phyloP scores from a whole-genome alignment of 2,113 vertebrate genomes.

The Podarcis muralis region DNA sequence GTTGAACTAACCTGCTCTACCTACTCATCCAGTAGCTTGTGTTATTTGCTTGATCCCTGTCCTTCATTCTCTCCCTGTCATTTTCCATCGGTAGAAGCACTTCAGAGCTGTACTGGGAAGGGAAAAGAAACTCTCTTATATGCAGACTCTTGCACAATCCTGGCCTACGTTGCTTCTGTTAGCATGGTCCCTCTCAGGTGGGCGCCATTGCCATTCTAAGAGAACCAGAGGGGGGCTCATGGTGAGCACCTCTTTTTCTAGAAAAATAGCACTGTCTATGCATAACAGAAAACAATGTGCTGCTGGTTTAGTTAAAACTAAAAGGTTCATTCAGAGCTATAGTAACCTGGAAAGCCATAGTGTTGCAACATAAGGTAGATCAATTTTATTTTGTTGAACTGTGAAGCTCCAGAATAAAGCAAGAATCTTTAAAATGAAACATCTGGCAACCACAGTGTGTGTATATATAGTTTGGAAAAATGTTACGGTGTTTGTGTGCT shows the following conservation, averaged over 20 bases:
- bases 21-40: background rate
- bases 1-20: background rate
- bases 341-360: background rate
- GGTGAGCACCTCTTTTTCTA: background rate
- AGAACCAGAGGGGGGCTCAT: no score
- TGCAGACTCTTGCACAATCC: background rate
- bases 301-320: background rate
- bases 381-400: background rate
- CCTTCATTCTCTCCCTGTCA: background rate
- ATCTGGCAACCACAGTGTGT: slow-evolving; percentile 4
- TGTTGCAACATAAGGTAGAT: background rate
- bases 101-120: background rate
- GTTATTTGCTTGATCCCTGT: background rate
- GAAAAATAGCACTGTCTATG: background rate
- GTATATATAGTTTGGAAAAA: background rate
- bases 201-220: background rate
- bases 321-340: background rate
- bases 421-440: background rate
- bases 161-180: background rate
- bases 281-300: background rate
- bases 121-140: background rate
- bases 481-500: background rate
- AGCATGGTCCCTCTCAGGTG: no score
- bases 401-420: background rate
- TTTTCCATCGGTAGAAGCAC: background rate